Base-by-base conservation (phyloP, 2,888 invertebrate species). In the Tetanocera ferruginea region DNA sequence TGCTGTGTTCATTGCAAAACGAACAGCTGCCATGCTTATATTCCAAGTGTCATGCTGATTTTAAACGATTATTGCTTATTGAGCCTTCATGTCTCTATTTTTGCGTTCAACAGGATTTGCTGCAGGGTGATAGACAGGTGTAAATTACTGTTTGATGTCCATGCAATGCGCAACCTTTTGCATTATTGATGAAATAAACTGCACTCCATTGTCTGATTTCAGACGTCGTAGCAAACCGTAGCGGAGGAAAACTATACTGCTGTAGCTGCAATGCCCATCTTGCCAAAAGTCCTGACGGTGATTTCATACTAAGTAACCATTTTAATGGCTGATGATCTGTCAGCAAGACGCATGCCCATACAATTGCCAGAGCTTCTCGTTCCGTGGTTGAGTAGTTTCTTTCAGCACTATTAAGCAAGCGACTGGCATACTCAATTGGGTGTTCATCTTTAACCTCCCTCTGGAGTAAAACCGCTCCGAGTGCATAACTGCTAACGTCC, bases 211-310 rank as follows among this genome's bases (percentile, higher is more conserved):
- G 14, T 28, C 60, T 14, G 60, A 60, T 14, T 25, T 23, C 17
- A 60, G 23, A 6, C 28, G 60, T 6, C 60, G 5, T 6, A 17
- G 55, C 5, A 55, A 14, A 55, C 55, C 55, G 11, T 17, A 55
- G 5, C 55, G n/a, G 6, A 55, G 55, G 17, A 89, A 90, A 78
- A 49, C 90, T 84, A 78, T 85, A 90, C 3, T 83, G 79, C 80
- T 90, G 88, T 1, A 91, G 77, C 14, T 82, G 78, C 9, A 91
- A 64, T 0, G 88, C 88, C 91, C 91, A 91, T 55, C 91, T 80
- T 0, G 87, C 88, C 0, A 91, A 79, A 49, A 90, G 78, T 14
- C 90, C 89, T n/a, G 85, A 84, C 0, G 88, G 88, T 8, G 89
- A 84, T 78, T 90, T 89, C 5, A 90, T 52, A 0, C 83, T 81